Evolutionary conservation across 2,797 vertebrate genomes (phyloP).

Genomic region (Sebastes variabilis): DNA sequence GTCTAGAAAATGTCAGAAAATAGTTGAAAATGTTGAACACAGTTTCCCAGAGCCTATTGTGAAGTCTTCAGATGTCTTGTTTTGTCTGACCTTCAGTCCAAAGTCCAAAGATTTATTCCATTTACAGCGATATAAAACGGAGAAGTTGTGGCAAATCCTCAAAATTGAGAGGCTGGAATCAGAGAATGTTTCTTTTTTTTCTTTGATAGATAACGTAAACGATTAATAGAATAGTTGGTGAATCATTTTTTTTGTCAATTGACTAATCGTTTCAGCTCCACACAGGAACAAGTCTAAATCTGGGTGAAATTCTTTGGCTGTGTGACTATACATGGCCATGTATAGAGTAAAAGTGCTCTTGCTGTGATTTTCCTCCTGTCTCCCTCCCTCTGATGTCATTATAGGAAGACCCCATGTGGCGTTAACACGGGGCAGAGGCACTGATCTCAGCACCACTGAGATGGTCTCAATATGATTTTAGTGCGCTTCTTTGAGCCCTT

Average conservation of each 20-base stretch:
- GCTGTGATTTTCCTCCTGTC: slow-evolving; percentile 25
- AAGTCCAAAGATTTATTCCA: background rate
- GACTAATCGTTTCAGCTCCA: background rate
- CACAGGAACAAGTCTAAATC: background rate
- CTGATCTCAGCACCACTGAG: slow-evolving; percentile 39
- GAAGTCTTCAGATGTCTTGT: background rate
- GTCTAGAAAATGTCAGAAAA: background rate
- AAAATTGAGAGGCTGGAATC: background rate
- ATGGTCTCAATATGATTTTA: slow-evolving; percentile 50
- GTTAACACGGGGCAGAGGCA: slow-evolving; percentile 21
- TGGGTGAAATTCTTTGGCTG: background rate
- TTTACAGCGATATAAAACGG: background rate
- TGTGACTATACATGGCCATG: background rate
- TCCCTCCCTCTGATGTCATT: slow-evolving; percentile 27
- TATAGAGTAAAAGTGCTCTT: background rate
- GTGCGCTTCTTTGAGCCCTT: slow-evolving; percentile 51
- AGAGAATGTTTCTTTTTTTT: background rate
- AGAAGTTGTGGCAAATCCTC: background rate
- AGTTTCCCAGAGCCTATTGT: background rate
- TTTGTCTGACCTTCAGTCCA: background rate
- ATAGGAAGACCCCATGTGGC: slow-evolving; percentile 13
- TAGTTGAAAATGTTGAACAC: background rate
- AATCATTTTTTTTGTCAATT: background rate
- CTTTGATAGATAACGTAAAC: background rate
- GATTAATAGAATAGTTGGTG: background rate